Evolutionary conservation across 2,888 invertebrate genomes (phyloP).

Genomic region (Amphimallon solstitiale): DNA sequence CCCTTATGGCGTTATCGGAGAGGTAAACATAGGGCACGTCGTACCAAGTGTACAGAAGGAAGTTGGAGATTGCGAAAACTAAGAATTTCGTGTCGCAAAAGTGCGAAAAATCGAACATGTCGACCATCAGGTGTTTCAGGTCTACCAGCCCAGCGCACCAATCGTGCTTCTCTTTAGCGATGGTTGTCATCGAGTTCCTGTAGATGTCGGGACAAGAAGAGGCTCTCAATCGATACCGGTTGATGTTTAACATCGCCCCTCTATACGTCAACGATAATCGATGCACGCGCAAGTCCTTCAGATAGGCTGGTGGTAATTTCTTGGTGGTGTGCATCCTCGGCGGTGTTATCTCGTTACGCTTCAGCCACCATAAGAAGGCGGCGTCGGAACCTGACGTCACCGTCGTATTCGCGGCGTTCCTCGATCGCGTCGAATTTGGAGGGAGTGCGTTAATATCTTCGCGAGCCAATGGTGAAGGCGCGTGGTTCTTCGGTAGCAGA

Average conservation of each 20-base stretch:
- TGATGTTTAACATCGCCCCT: constrained; percentile 81
- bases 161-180: constrained; percentile 81
- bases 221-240: constrained; percentile 80
- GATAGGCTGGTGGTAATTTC: constrained; percentile 71
- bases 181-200: constrained; percentile 85
- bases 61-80: constrained; percentile 87
- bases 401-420: constrained; percentile 51
- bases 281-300: constrained; percentile 79
- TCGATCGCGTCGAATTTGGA: constrained; percentile 6
- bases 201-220: constrained; percentile 93
- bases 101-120: constrained; percentile 85
- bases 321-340: constrained; percentile 58
- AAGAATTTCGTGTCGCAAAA: constrained; percentile 79
- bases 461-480: constrained; percentile 56
- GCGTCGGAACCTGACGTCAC: constrained; percentile 61
- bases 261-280: constrained; percentile 83
- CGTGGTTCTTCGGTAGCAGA: constrained; percentile 55
- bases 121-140: constrained; percentile 78
- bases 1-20: constrained; percentile 79
- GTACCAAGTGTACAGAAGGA: constrained; percentile 90
- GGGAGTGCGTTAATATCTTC: constrained; percentile 57
- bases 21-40: constrained; percentile 94
- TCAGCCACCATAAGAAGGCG: constrained; percentile 69
- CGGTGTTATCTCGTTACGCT: constrained; percentile 64
- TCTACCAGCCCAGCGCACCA: constrained; percentile 82